These are phyloP conservation scores for Eulemur macaco DNA, from an alignment of 2,113 vertebrate genomes.

Conservation along the genomic window DNA sequence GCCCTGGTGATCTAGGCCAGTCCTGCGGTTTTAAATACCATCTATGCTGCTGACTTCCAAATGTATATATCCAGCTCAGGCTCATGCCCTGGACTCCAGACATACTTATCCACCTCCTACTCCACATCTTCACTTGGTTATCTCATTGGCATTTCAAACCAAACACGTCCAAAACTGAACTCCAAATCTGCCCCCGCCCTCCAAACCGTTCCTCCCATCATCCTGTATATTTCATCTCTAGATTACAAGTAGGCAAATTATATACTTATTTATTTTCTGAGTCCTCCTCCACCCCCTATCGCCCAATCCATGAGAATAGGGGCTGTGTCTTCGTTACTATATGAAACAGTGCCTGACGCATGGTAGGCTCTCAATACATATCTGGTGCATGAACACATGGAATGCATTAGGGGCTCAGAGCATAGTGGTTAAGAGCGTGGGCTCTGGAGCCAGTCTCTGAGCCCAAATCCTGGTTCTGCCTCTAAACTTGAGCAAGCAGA, in stretches of 20 bases:
- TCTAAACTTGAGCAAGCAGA: neutral
- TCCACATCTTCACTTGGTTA: neutral
- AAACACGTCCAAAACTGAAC: neutral
- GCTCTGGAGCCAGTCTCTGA: neutral
- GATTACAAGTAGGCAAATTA: neutral
- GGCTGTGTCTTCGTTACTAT: neutral
- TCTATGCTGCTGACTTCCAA: neutral
- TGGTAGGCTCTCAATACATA: neutral
- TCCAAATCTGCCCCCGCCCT: neutral
- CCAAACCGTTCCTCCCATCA: no score
- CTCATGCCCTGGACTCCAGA: neutral
- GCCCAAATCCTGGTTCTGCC: neutral
- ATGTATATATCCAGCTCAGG: neutral
- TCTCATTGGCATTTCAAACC: neutral
- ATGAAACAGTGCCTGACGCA: neutral
- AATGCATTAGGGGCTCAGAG: neutral
- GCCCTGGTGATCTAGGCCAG: neutral
- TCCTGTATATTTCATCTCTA: neutral
- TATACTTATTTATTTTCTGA: neutral
- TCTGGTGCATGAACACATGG: neutral
- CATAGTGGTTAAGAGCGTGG: neutral
- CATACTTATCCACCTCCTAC: neutral
- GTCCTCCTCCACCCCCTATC: neutral
- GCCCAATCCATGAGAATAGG: neutral
- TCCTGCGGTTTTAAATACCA: neutral